Conservation (phyloP, 2,888 invertebrate genomes). For the Icerya purchasi region DNA sequence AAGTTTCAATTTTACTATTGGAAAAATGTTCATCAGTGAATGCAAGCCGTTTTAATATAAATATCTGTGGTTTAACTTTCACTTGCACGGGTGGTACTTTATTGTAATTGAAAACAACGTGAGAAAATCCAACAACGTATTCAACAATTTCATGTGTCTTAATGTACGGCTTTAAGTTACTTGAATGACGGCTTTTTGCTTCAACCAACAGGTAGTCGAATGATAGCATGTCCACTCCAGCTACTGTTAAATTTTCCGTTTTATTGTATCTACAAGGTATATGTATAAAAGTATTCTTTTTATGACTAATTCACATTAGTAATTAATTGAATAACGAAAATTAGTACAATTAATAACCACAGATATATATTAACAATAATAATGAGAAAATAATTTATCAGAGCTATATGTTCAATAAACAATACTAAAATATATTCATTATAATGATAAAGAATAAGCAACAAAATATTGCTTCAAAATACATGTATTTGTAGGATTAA, state of each 20-base stretch:
- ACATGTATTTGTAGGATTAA: too few species aligned
- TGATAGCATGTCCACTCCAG: constrained; percentile 38
- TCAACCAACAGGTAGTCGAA: constrained; percentile 63
- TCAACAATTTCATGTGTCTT: constrained; percentile 54
- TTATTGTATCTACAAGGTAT: constrained; percentile 47
- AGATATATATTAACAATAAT: constrained; percentile 1
- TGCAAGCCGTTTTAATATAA: constrained; percentile 34
- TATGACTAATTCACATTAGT: constrained; percentile 6
- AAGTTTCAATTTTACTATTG: too few species aligned
- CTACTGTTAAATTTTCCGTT: constrained; percentile 46
- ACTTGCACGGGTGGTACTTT: constrained; percentile 60
- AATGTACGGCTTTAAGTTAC: constrained; percentile 43
- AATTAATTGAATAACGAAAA: constrained; percentile 4
- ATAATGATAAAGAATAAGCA: too few species aligned
- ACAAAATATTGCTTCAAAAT: too few species aligned
- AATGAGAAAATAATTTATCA: too few species aligned
- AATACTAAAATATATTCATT: too few species aligned
- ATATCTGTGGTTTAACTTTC: constrained; percentile 59
- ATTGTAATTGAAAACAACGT: constrained; percentile 57
- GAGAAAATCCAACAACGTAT: constrained; percentile 60
- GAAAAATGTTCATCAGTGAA: too few species aligned
- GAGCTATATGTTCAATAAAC: too few species aligned
- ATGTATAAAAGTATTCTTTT: constrained; percentile 5
- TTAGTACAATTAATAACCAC: constrained; percentile 1
- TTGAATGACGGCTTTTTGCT: constrained; percentile 59